Base-by-base conservation (phyloP, 2,888 invertebrate genomes). In the Campoletis raptor region DNA sequence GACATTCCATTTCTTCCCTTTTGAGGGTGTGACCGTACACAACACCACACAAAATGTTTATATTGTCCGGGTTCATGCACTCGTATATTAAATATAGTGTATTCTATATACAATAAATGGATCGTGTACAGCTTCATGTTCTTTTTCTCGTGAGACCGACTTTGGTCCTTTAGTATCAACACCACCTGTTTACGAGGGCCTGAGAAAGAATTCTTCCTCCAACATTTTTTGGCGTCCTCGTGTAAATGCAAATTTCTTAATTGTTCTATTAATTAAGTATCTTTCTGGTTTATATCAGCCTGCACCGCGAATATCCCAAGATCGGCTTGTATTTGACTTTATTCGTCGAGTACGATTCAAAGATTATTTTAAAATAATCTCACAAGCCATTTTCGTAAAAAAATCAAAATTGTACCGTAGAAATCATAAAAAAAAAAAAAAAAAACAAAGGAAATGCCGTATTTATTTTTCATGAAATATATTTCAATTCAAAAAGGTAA, bases 31-130 rank as follows among this genome's bases (percentile, higher is more conserved):
- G 40, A 69, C 76, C 52, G 45, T 52, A 45, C 10, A 4, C 79
- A 57, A n/a, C 67, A 48, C 61, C 57, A 48, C 52, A 67, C 52
- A 61, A 77, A 73, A 57, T 72, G 77, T 24, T 76, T 36, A 70
- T 77, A 78, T 86, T 86, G 83, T 86, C 24, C 80, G 30, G 72
- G 76, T 76, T 66, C 83, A 45, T 74, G 40, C 66, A 73, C 72
- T 61, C 48, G 66, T 57, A 76, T 5, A 67, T 72, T 80, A 72
- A 37, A 72, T 21, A 36, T 52, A 12, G 6, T 57, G 21, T 21
- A 30, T 42, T 9, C 10, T 45, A 61, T 45, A 61, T 6, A 54
- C 54, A 21, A 54, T 54, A 54, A 73, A 73, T 52, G n/a, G 37
- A 10, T 54, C 54, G 37, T 52, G 1, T 36, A 36, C 24, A 30